Base-by-base conservation (phyloP, 2,797 vertebrate genomes). In the Pelochelys cantorii region DNA sequence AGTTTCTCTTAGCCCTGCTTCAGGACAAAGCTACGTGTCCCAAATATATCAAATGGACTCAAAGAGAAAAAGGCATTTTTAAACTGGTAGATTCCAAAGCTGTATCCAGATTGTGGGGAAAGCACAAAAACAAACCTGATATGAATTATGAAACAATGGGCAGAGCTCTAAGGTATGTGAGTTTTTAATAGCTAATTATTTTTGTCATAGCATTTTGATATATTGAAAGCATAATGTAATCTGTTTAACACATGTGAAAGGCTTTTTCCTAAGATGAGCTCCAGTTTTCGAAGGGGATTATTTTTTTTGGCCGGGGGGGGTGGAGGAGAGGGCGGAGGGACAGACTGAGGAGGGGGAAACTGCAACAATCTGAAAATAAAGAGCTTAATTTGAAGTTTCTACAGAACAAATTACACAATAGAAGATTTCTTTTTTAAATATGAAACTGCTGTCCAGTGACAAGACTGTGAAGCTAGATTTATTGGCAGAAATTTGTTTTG, bases 81-180 rank as follows among this genome's bases (percentile, higher is more conserved):
- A 99, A 99, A 94, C 95, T 99, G 94, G 99, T 99, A 37, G 99
- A 99, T 98, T 99, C 99, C 56, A 99, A 99, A 97, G 99, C 99
- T 13, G 99, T 99, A 52, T 99, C 99, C 86, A 98, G 97, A 89
- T 97, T 99, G 88, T 99, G 99, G 99, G 99, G 99, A 56, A 99
- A 99, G 96, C 99, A 99, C 97, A 99, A 99, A 98, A 99, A 99
- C 97, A 99, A 99, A 95, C 99, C 99, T 42, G 99, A 99, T 94
- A 99, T 99, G 99, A 99, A 99, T 97, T 99, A 99, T 83, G 99
- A 99, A 98, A 99, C 99, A 27, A 99, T 99, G 99, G 99, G 99
- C 92, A 98, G 99, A 98, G 99, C 99, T 81, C 99, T 99, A 97
- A 99, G 99, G 99, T 99, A 98, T 12, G 95, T 95, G 15, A 77